A percentile compares a stretch with the other conserved stretches of the same genome.
Conservation (phyloP, 2,113 vertebrate species). For the Gulo gulo region DNA sequence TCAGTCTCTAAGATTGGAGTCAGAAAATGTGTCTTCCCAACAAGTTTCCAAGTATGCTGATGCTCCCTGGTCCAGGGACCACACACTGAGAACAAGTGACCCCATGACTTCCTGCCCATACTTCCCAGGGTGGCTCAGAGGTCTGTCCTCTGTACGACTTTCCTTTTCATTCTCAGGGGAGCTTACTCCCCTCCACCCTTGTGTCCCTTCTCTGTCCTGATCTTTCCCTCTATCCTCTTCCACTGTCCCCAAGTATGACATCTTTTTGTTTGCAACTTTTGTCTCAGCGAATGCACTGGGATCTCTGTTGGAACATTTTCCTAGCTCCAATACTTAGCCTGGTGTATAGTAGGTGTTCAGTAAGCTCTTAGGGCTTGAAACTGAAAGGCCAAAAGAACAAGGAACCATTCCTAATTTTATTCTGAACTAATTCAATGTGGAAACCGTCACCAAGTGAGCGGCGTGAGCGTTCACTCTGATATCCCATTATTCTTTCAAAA, state of each 20-base stretch:
- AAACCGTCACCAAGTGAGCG: constrained; percentile 42
- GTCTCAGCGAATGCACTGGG: neutral
- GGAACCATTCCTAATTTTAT: constrained; percentile 41
- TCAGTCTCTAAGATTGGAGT: neutral
- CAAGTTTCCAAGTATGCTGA: neutral
- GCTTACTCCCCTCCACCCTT: neutral
- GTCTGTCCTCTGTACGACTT: neutral
- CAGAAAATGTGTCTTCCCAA: neutral
- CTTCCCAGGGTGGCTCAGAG: neutral
- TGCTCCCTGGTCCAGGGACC: neutral
- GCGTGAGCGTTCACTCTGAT: neutral
- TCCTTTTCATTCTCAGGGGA: neutral
- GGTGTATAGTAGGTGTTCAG: neutral
- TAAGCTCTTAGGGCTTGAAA: constrained; percentile 22
- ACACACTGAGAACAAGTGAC: neutral
- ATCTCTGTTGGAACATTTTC: neutral
- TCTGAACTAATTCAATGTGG: constrained; percentile 11
- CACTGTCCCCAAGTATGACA: neutral
- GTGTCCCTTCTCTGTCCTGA: neutral
- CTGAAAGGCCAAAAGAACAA: constrained; percentile 48
- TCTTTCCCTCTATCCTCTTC: neutral
- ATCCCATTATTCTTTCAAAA: constrained; percentile 39
- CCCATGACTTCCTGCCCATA: neutral
- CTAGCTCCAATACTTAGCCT: neutral
- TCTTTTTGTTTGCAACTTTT: neutral